phyloP scores from a whole-genome alignment of 2,888 invertebrate species.

The Cephus sareptanus region DNA sequence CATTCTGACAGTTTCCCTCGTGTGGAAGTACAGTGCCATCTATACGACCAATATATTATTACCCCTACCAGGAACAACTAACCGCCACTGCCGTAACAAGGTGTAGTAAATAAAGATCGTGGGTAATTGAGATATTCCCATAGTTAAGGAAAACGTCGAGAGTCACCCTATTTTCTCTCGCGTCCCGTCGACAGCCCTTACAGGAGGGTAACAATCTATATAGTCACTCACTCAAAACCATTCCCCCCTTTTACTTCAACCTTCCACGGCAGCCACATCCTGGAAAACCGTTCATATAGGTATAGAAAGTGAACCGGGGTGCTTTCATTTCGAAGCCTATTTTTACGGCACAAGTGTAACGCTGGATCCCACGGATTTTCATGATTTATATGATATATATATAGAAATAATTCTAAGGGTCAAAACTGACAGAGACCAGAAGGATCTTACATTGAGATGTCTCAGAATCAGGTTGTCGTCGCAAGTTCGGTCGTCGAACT shows the following conservation, averaged over 20 bases:
- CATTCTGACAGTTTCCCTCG: not conserved
- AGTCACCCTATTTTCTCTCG: not conserved
- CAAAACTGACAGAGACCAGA: conserved; percentile 13
- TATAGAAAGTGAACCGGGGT: not conserved
- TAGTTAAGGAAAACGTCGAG: not conserved
- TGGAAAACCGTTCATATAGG: not conserved
- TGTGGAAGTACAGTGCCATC: not conserved
- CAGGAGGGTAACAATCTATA: not conserved
- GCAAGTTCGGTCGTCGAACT: not conserved
- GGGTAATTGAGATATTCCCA: not conserved
- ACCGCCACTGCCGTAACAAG: not conserved
- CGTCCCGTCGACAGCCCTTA: not conserved
- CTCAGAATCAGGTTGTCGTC: not conserved
- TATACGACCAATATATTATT: not conserved
- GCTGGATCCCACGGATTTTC: conserved; percentile 14
- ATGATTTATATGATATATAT: conserved; percentile 14
- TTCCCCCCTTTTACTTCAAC: not conserved
- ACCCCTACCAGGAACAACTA: not conserved
- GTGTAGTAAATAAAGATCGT: conserved; percentile 1
- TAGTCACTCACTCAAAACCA: not conserved
- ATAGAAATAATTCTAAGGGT: conserved; percentile 11
- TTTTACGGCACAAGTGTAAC: not conserved
- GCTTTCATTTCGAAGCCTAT: not conserved
- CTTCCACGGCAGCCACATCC: not conserved
- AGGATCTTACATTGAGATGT: conserved; percentile 11